Evolutionary conservation across 2,888 invertebrate species (phyloP).

Genomic region (Meta bourneti): DNA sequence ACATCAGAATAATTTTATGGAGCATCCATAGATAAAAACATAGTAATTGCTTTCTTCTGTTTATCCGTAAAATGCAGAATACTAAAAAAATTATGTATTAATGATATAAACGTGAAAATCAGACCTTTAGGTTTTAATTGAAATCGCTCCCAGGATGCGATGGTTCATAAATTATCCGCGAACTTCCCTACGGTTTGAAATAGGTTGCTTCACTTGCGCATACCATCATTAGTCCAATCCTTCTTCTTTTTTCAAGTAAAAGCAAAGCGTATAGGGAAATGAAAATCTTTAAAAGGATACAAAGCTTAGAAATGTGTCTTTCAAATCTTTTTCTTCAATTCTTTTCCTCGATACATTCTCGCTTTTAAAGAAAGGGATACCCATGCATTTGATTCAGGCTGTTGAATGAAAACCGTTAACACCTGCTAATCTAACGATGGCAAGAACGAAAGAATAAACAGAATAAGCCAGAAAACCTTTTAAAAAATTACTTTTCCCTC

Average conservation of each 20-base stretch:
- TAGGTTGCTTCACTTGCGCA: too few relatives aligned
- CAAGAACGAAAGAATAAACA: neutral
- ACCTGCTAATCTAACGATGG: constrained; percentile 1
- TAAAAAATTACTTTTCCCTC: constrained; percentile 1
- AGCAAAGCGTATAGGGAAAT: neutral
- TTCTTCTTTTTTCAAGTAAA: neutral
- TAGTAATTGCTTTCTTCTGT: too few relatives aligned
- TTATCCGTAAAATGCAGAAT: too few relatives aligned
- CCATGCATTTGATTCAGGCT: neutral
- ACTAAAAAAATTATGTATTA: too few relatives aligned
- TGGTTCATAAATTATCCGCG: too few relatives aligned
- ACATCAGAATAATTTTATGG: too few relatives aligned
- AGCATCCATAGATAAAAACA: too few relatives aligned
- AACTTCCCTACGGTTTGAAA: too few relatives aligned
- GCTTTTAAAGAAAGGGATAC: neutral
- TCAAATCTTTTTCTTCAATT: neutral
- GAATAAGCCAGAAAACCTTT: neutral
- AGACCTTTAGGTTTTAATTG: too few relatives aligned
- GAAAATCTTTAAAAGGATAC: neutral
- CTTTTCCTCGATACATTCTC: neutral
- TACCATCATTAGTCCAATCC: neutral
- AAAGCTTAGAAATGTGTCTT: neutral
- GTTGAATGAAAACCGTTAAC: constrained; percentile 1
- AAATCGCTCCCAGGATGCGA: too few relatives aligned
- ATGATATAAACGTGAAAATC: too few relatives aligned